Evolutionary conservation across 2,113 vertebrate species (phyloP).

Genomic region (Anthoscopus minutus): DNA sequence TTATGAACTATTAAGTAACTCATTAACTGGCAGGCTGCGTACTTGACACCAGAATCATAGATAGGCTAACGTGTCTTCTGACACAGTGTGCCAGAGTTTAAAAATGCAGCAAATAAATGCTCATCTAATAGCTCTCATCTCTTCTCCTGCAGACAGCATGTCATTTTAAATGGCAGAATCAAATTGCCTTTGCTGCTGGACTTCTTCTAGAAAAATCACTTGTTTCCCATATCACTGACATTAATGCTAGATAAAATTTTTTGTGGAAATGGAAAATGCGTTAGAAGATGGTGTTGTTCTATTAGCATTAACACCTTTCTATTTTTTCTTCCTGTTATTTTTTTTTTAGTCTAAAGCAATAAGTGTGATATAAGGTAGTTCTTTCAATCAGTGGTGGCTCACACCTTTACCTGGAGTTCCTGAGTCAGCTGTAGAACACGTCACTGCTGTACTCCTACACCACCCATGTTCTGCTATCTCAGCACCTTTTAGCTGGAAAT

Average conservation of each 20-base stretch:
- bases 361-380: not conserved
- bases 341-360: not conserved
- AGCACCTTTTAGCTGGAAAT: not conserved
- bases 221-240: not conserved
- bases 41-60: not conserved
- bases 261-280: not conserved
- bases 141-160: not conserved
- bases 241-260: not conserved
- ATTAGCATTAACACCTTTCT: not conserved
- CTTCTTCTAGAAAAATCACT: not conserved
- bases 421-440: not conserved
- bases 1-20: slow-evolving; percentile 36
- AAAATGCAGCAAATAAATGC: not conserved
- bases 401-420: not conserved
- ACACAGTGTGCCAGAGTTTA: not conserved
- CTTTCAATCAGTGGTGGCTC: not conserved
- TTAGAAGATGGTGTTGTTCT: not conserved
- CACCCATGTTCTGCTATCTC: not conserved
- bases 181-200: not conserved
- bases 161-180: not conserved
- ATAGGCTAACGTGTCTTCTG: not conserved
- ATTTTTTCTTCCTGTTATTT: not conserved
- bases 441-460: not conserved
- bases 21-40: not conserved
- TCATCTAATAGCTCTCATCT: not conserved